Evolutionary conservation across 2,113 vertebrate species (phyloP).

Genomic region (Upupa epops): DNA sequence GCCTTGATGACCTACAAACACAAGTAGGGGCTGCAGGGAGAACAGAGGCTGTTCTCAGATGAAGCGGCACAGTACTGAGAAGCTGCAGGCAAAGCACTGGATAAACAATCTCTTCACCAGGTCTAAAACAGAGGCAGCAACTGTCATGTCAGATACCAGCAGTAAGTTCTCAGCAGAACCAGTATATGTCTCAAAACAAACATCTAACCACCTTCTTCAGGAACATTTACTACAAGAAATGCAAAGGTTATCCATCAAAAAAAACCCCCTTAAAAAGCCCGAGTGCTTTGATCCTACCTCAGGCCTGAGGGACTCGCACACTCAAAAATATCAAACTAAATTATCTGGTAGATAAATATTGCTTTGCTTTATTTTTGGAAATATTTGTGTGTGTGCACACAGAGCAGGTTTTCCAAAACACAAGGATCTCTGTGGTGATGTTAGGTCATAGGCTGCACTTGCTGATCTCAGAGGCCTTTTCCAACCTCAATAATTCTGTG

Average conservation of each 20-base stretch:
- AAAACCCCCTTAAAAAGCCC: fast-evolving
- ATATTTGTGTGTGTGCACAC: neutral
- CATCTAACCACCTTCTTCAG: neutral
- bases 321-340: neutral
- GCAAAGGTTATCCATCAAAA: neutral
- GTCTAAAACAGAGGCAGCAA: neutral
- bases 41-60: neutral
- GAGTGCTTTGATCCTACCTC: neutral
- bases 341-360: neutral
- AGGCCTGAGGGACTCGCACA: neutral
- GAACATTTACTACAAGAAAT: neutral
- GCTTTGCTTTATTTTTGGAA: neutral
- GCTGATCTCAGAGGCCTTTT: no score
- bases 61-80: neutral
- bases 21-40: neutral
- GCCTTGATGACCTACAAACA: neutral
- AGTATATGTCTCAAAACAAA: neutral
- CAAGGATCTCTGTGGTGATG: neutral
- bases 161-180: neutral
- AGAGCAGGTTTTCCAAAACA: neutral
- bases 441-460: no score
- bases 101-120: neutral
- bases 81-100: neutral
- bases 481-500: no score
- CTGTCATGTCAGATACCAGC: neutral